These are phyloP conservation scores for Cephonodes hylas DNA, from an alignment of 2,888 invertebrate species.

Conservation along the genomic window DNA sequence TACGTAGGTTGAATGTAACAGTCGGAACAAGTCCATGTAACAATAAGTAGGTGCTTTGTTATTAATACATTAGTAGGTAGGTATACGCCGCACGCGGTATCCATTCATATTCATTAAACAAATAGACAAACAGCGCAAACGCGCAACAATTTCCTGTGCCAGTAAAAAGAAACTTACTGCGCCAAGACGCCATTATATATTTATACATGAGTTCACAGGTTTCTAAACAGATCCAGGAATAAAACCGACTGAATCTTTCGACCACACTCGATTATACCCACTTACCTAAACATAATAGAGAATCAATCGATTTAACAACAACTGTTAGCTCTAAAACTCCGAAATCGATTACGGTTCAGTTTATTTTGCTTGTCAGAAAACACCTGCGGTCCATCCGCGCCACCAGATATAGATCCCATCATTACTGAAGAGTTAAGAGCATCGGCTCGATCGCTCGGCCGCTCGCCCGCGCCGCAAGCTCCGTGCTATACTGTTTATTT, in stretches of 20 bases:
- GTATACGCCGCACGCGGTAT: not conserved
- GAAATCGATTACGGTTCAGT: constrained; percentile 72
- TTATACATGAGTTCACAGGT: constrained; percentile 6
- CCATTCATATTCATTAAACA: not conserved
- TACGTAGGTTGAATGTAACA: not conserved
- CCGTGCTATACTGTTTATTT: constrained; percentile 48
- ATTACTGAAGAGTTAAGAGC: constrained; percentile 39
- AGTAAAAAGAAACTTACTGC: not conserved
- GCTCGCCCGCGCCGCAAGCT: constrained; percentile 21
- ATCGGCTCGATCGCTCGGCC: constrained; percentile 27
- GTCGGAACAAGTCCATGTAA: not conserved
- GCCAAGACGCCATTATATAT: not conserved
- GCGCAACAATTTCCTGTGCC: constrained; percentile 4
- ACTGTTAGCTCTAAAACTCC: constrained; percentile 63
- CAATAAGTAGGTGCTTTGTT: not conserved
- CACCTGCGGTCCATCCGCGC: constrained; percentile 68
- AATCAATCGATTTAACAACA: constrained; percentile 53
- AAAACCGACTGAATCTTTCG: constrained; percentile 43
- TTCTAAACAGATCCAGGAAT: constrained; percentile 23
- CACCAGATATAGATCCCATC: constrained; percentile 73
- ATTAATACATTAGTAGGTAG: not conserved
- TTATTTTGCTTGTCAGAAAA: constrained; percentile 73
- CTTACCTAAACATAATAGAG: constrained; percentile 52
- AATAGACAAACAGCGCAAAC: not conserved
- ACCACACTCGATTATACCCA: constrained; percentile 47